Base-by-base conservation (phyloP, 2,113 vertebrate species). In the Beaufortia kweichowensis region DNA sequence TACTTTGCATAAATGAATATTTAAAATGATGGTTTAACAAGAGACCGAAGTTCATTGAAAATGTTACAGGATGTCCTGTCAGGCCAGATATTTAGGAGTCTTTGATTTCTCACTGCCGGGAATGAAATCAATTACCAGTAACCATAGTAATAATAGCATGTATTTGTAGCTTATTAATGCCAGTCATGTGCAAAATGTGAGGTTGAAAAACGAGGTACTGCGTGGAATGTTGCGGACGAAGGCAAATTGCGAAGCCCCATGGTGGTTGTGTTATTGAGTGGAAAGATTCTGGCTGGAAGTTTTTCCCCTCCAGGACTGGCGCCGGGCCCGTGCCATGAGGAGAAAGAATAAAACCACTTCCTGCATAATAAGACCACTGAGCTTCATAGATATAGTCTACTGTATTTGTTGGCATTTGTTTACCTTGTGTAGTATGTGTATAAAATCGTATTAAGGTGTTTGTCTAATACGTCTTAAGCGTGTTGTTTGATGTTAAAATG, bases 301-400 rank as follows among this genome's bases (percentile, higher is more conserved):
- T 75, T 75, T 75, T 72, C 63, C 26, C 48, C 63, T 41, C 76
- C 43, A 79, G 48, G 62, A 73, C 55, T 84, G 84, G 66, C 56
- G 12, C 74, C 68, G 17, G 41, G 50, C 65, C 73, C 11, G 17
- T 50, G 62, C 70, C 73, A 77, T 68, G 79, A 75, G 48, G 39
- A 65, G 62, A 62, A 62, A 56, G 63, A 71, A 81, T 66, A 72
- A 69, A 75, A 82, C 82, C 75, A 80, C 74, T 84, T 86, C 82
- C 81, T 80, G 74, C 50, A 24, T 55, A 81, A 75, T 82, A 70
- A 82, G 75, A 46, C 71, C 55, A 60, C 28, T 19, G 66, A 50
- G 15, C 55, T 29, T 57, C 61, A 62, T n/a, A 65, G 69, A 56
- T 69, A 31, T 10, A 35, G 29, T 10, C 26, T n/a, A 48, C 41